Base-by-base conservation (phyloP, 2,113 vertebrate genomes). In the Vulpes vulpes region DNA sequence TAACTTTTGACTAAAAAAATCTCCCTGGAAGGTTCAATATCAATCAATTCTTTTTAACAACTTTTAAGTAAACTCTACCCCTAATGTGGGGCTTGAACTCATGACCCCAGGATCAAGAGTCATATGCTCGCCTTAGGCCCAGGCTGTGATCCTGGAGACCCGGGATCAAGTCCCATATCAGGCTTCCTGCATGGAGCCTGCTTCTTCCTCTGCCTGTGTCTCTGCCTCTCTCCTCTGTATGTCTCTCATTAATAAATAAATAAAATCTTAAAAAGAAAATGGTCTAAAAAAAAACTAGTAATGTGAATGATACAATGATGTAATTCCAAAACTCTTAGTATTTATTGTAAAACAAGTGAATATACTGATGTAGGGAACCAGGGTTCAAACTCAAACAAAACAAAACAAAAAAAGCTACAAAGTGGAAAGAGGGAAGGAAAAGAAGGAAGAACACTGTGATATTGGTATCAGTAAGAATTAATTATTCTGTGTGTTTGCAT, bases 321-420 rank as follows among this genome's bases (percentile, higher is more conserved):
- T 62, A 92, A 43, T 69, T 71, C 60, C 12, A 78, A 92, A 96
- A 93, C 51, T 93, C 35, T 89, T 38, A 83, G 71, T 69, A 60
- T 64, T 64, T 80, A 80, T 38, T 93, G 12, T 90, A 35, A 81
- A 95, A 73, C 8, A 90, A 79, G 78, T 83, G 43, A 27, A 86
- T 64, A 94, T 51, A 51, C 11, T 65, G 49, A 73, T 80, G 6
- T 38, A 79, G 57, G 43, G 85, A 89, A 73, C 8, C 22, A 19
- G 38, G 23, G 49, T 80, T 73, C 43, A 81, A 57, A 81, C 59
- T 82, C 16, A 30, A 80, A 85, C 43, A 43, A 43, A 43, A 43
- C 43, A 43, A 43, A 94, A 64, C 5, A 80, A 85, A 94, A 64
- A 35, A 86, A 94, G 55, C 12, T 92, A 84, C n/a, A 92, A 60